Percentiles rank a stretch among this genome's conserved stretches.
phyloP scores from a whole-genome alignment of 2,888 invertebrate species.

The Cantharis nigra region DNA sequence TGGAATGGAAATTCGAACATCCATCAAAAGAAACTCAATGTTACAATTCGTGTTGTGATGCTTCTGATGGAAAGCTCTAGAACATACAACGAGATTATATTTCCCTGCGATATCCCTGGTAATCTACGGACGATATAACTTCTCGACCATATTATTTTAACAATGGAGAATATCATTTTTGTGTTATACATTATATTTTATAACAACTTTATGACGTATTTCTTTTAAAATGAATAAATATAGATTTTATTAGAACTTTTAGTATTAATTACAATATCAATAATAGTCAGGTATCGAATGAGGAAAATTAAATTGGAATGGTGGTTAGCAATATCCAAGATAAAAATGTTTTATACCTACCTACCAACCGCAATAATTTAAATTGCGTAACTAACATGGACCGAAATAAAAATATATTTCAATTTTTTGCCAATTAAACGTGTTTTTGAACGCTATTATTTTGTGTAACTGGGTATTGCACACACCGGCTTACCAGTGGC shows the following conservation, averaged over 20 bases:
- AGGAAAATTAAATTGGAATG: background rate
- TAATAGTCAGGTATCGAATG: background rate
- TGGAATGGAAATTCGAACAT: background rate
- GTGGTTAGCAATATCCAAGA: background rate
- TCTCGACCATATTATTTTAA: background rate
- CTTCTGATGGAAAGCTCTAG: background rate
- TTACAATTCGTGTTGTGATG: background rate
- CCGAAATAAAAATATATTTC: constrained; percentile 10
- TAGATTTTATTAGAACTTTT: no score
- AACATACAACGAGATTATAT: background rate
- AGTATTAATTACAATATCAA: background rate
- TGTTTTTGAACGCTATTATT: constrained; percentile 19
- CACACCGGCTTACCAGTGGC: constrained; percentile 12
- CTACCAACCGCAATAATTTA: background rate
- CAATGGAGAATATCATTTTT: background rate
- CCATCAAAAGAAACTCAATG: background rate
- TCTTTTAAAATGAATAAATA: no score
- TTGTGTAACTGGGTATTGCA: constrained; percentile 16
- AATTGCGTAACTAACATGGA: background rate
- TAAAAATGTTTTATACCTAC: background rate
- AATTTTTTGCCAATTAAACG: constrained; percentile 21
- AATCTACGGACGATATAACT: background rate
- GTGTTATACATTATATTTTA: background rate
- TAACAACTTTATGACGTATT: no score
- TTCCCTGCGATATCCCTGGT: background rate